These are phyloP conservation scores for Lasiommata megera DNA, from an alignment of 2,888 invertebrate genomes.

Conservation along the genomic window DNA sequence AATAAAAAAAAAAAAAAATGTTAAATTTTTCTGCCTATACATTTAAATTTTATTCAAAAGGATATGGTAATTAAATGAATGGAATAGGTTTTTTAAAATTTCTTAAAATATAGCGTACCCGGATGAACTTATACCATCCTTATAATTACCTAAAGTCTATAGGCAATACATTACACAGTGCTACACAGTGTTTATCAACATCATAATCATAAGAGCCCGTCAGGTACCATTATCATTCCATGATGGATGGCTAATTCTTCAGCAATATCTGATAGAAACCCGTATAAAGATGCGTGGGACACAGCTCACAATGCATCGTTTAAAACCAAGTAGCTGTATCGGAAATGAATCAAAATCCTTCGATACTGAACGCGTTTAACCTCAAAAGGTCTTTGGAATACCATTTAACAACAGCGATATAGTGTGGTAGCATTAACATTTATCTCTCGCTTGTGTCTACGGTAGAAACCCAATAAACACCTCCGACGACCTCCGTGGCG, in stretches of 20 bases:
- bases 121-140: neutral
- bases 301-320: slow-evolving; percentile 70
- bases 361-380: slow-evolving; percentile 31
- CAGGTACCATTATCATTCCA: slow-evolving; percentile 74
- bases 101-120: neutral
- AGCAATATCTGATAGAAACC: slow-evolving; percentile 63
- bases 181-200: slow-evolving; percentile 48
- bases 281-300: slow-evolving; percentile 76
- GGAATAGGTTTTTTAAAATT: too few relatives aligned
- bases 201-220: slow-evolving; percentile 65
- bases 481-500: too few relatives aligned
- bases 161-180: slow-evolving; percentile 9
- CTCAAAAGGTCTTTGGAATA: slow-evolving; percentile 29
- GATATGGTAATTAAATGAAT: too few relatives aligned
- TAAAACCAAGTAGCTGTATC: slow-evolving; percentile 46
- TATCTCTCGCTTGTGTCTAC: too few relatives aligned
- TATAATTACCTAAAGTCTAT: slow-evolving; percentile 6
- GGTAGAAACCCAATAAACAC: too few relatives aligned
- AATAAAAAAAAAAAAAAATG: too few relatives aligned
- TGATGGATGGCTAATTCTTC: slow-evolving; percentile 74
- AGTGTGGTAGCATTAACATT: too few relatives aligned
- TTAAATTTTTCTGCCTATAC: too few relatives aligned
- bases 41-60: too few relatives aligned
- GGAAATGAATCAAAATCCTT: slow-evolving; percentile 36
- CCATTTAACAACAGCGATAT: too few relatives aligned